Evolutionary conservation across 1,140 invertebrate genomes (phyloP), one percentile per base, ranked within the genome.

Genomic region (Homalodisca vitripennis): DNA sequence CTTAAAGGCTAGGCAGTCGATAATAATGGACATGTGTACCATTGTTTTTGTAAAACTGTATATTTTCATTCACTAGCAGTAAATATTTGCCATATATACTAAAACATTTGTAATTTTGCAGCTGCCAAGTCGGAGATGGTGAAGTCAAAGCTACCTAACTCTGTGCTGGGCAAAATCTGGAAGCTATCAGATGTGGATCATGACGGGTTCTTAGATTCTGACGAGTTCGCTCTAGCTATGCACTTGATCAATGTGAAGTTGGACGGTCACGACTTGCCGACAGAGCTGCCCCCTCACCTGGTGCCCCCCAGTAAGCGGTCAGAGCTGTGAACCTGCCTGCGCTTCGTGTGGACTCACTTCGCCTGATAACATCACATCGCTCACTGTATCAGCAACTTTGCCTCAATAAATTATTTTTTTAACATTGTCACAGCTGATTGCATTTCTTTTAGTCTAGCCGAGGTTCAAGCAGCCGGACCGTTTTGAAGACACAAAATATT

Each of bases 141-240:
- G 34, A 99, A 98, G 82, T 98, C 97, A 0, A 99, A 99, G 83
- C 84, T 99, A 73, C 98, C 98, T 0, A 99, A 99, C 80, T 91
- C 91, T 24, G 95, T 99, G 27, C 87, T 99, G 69, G 95, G 94
- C 65, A 99, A 98, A 84, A 93, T 98, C 74, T 99, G 97, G 97
- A 98, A 97, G 79, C 82, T 99, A 34, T 88, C 98, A 0, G 98
- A 99, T 81, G 87, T 99, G 46, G 98, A 99, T 81, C 90, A 92
- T 74, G 98, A 99, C 82, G 98, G 98, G 0, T 89, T 93, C 82
- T 82, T 99, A 53, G 98, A 99, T 82, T 79, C 86, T 0, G 98
- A 99, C 75, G 98, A 99, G 84, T 99, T 99, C 83, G 98, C 98
- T 17, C 85, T 99, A 60, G 96, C 98, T 0, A 97, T 98, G 91